Conservation (phyloP, 64 coral and sea anemone genomes). For the Orbicella faveolata region DNA sequence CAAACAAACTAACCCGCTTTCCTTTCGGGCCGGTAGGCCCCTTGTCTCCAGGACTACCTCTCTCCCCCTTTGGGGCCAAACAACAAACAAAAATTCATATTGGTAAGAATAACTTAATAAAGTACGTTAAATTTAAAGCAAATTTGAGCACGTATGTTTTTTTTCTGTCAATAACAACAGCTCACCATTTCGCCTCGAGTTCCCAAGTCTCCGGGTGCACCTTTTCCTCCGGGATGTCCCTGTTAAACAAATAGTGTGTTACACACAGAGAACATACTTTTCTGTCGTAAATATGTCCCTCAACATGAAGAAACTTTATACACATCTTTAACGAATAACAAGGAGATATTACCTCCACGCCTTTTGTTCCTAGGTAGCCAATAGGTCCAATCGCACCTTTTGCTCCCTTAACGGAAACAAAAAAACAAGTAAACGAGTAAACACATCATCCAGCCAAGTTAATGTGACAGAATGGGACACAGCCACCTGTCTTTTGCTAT, state of each 20-base stretch:
- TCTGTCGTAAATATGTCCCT: not conserved
- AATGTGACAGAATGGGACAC: not conserved
- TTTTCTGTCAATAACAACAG: not conserved
- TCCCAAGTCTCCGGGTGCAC: constrained; percentile 1
- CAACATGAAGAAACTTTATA: no score
- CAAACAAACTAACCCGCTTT: not conserved
- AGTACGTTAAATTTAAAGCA: not conserved
- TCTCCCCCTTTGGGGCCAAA: constrained; percentile 28
- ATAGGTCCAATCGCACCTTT: constrained; percentile 20
- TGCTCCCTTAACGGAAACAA: constrained; percentile 19
- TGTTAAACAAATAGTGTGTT: not conserved
- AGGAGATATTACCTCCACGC: constrained; percentile 12
- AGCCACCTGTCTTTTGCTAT: not conserved
- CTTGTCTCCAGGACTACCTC: constrained; percentile 36
- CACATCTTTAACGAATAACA: not conserved
- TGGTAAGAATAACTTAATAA: not conserved
- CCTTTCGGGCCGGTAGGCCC: constrained; percentile 15
- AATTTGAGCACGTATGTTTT: not conserved
- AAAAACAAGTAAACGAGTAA: not conserved
- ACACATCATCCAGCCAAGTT: no score
- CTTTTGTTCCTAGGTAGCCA: constrained; percentile 21
- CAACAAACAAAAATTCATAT: not conserved
- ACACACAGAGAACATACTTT: not conserved
- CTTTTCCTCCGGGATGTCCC: constrained; percentile 26
- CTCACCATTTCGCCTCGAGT: constrained; percentile 21